Evolutionary conservation across 2,113 vertebrate genomes (phyloP), one percentile per base, ranked within the genome.

Genomic region (Ondatra zibethicus): DNA sequence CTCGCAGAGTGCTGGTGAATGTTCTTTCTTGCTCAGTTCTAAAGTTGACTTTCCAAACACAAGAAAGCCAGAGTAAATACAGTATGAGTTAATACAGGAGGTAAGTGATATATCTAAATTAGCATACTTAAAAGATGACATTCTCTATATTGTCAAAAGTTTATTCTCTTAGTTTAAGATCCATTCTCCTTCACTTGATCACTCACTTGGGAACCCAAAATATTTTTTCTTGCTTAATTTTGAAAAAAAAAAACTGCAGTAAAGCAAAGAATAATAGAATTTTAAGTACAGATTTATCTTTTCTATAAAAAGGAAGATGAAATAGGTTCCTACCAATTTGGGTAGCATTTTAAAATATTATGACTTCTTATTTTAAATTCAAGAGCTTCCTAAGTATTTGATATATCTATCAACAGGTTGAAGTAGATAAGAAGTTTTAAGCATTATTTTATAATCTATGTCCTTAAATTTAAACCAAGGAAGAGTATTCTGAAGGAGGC

Each of bases 401-500:
- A 96, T 90, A 81, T 75, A 92, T 86, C 96, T 93, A 95, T 92
- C 96, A 97, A 97, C 58, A 98, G 93, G 97, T 92, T 95, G 93
- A 94, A 85, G 93, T 58, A 52, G 61, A 96, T 94, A 96, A 86
- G 75, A 94, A 52, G 52, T 96, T 97, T 85, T 73, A 94, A 97
- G 97, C 47, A 96, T 75, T 94, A 87, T 75, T 98, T 94, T 87
- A 93, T 93, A 97, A 97, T 92, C 84, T 95, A 13, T 23, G 73
- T 93, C 88, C 87, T 97, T 97, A 94, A 84, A 96, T 96, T 93
- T 97, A 95, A 97, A 17, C 1, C 3, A 31, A 27, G 47, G 45
- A 97, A 97, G 61, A 98, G 94, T 96, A 93, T 92, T 97, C 96
- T 97, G 66, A 96, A 97, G 52, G 58, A 96, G 96, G 92, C n/a